A percentile compares a stretch with the other conserved stretches of the same genome.
phyloP scores from a whole-genome alignment of 2,113 vertebrate species.

The Campylomormyrus numenius region DNA sequence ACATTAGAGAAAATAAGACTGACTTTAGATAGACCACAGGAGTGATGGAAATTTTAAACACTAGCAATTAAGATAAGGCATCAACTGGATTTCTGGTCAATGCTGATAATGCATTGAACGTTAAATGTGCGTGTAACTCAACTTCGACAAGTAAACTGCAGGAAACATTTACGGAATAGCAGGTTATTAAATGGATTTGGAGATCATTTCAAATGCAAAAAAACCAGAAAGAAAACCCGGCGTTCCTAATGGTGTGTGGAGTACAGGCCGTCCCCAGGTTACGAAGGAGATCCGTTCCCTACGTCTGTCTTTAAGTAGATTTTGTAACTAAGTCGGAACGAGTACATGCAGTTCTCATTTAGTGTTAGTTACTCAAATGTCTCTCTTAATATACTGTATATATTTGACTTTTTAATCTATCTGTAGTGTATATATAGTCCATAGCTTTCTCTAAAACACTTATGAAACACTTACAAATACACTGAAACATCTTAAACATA shows the following conservation, averaged over 20 bases:
- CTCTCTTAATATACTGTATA: background rate
- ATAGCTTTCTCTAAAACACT: background rate
- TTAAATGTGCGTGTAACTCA: background rate
- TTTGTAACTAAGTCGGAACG: background rate
- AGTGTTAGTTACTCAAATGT: background rate
- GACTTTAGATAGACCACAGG: background rate
- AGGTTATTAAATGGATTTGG: background rate
- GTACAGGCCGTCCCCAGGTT: background rate
- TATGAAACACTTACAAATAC: background rate
- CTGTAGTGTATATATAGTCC: too few species aligned
- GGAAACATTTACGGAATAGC: background rate
- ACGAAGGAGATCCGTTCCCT: background rate
- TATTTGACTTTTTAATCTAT: background rate
- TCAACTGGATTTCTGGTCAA: background rate
- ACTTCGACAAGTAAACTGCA: background rate
- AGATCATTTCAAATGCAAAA: background rate
- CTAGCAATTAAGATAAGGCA: constrained; percentile 3
- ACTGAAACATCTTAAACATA: background rate
- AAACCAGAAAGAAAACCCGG: background rate
- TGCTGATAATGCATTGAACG: background rate
- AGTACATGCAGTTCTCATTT: background rate
- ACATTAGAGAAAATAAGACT: background rate
- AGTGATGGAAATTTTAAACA: background rate
- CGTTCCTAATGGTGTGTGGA: background rate
- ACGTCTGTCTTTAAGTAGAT: background rate